Base-by-base conservation (phyloP, 2,797 vertebrate species). In the Sylvilagus floridanus region DNA sequence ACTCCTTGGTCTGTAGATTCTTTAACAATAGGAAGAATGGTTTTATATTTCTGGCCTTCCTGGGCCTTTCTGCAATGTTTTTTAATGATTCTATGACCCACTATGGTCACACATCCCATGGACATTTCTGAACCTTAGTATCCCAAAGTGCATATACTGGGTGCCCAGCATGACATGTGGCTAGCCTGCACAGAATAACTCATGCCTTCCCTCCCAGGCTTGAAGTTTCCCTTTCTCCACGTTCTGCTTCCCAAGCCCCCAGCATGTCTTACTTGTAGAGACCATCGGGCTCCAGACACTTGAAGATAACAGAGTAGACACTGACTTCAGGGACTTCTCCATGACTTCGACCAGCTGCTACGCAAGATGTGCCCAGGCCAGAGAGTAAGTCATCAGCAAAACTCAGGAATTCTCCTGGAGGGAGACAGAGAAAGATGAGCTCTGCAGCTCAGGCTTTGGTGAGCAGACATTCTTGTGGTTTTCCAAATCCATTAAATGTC, bases 261-360 rank as follows among this genome's bases (percentile, higher is more conserved):
- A 94, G 63, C 47, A 66, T 62, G 84, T 97, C 99, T 99, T 99
- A 99, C 99, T 99, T 99, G 98, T 99, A 99, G 94, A 99, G 99
- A 98, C 99, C 99, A 96, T 99, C 99, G 0, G 99, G 99, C 97
- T 99, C 99, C 98, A 99, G 98, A 98, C 99, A 99, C 99, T 99
- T 99, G 98, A 99, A 99, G 98, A 99, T 99, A 97, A 99, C 99
- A 0, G 99, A 99, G 94, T 99, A 99, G 91, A 99, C 98, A 95
- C 98, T 98, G 91, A 98, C 98, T 94, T 99, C 99, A 83, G 99
- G 98, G 96, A 98, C 98, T 21, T 99, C 99, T 88, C 98, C 99
- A 0, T 97, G 99, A 97, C 99, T 99, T 95, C 98, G 99, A 57
- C 99, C 99, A 3, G 99, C 99, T 92, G 99, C 99, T 90, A 99